These are phyloP conservation scores for Patella depressa DNA, from an alignment of 2,888 invertebrate genomes.

Conservation along the genomic window DNA sequence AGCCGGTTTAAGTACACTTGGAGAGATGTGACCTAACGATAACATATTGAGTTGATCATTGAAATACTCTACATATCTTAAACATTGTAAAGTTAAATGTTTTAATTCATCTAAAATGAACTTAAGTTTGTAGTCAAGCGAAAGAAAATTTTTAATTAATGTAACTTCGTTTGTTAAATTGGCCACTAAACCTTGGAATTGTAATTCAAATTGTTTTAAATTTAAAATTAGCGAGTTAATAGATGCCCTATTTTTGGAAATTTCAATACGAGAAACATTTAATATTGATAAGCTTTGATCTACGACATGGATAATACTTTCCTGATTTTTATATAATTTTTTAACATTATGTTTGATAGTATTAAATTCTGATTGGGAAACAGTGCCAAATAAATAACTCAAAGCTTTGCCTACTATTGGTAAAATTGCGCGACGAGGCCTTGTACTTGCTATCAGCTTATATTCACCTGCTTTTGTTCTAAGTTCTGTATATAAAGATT, in stretches of 20 bases:
- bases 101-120: slow-evolving; percentile 3
- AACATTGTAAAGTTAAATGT: not conserved
- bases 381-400: not conserved
- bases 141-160: not conserved
- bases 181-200: not conserved
- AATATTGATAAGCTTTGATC: slow-evolving; percentile 3
- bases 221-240: not conserved
- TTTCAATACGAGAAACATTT: not conserved
- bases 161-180: not conserved
- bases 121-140: not conserved
- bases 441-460: not conserved
- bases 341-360: not conserved
- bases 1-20: not conserved
- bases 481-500: too few relatives aligned
- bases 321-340: not conserved
- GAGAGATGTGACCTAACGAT: slow-evolving; percentile 2
- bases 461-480: too few relatives aligned
- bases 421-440: slow-evolving; percentile 3
- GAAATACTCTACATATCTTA: not conserved
- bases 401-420: slow-evolving; percentile 8
- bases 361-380: not conserved
- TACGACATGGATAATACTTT: slow-evolving; percentile 3
- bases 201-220: not conserved
- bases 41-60: not conserved
- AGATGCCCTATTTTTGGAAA: not conserved